Percentiles rank a stretch among this genome's conserved stretches.
These are phyloP conservation scores for Carapus acus DNA, from an alignment of 2,797 vertebrate species.

Conservation along the genomic window DNA sequence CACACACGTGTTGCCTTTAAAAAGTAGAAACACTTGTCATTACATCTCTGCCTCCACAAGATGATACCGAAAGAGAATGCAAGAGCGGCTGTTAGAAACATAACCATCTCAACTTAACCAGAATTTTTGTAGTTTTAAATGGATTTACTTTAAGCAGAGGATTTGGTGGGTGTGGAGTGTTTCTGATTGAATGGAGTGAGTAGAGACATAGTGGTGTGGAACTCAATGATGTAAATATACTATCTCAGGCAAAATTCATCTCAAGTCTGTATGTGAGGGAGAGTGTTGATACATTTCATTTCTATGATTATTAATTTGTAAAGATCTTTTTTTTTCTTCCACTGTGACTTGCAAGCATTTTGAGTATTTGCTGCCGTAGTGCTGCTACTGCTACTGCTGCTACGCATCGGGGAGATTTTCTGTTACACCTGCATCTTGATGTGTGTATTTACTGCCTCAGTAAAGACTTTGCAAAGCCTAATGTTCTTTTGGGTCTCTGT, in stretches of 20 bases:
- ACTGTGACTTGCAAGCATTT: too few species aligned
- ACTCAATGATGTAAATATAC: too few species aligned
- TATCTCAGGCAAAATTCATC: slow-evolving; percentile 5
- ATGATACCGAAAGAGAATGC: neutral
- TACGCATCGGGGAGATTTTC: too few species aligned
- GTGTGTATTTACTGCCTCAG: slow-evolving; percentile 43
- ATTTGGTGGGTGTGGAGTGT: neutral
- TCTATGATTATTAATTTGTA: too few species aligned
- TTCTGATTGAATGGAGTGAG: too few species aligned
- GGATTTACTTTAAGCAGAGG: neutral
- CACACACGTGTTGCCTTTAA: slow-evolving; percentile 27
- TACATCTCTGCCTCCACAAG: neutral
- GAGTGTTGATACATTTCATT: slow-evolving; percentile 7
- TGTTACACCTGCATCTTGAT: slow-evolving; percentile 33
- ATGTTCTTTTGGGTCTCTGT: too few species aligned
- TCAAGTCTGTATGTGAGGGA: too few species aligned
- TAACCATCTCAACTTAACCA: neutral
- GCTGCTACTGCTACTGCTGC: slow-evolving; percentile 26
- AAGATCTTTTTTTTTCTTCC: too few species aligned
- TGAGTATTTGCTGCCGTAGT: slow-evolving; percentile 28
- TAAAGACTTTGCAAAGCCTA: slow-evolving; percentile 26
- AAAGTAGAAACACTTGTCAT: neutral
- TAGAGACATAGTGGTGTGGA: slow-evolving; percentile 7
- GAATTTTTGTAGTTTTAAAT: slow-evolving; percentile 1
- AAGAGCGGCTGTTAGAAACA: neutral